Conservation (phyloP, 2,888 invertebrate species). For the Ectemnius lituratus region DNA sequence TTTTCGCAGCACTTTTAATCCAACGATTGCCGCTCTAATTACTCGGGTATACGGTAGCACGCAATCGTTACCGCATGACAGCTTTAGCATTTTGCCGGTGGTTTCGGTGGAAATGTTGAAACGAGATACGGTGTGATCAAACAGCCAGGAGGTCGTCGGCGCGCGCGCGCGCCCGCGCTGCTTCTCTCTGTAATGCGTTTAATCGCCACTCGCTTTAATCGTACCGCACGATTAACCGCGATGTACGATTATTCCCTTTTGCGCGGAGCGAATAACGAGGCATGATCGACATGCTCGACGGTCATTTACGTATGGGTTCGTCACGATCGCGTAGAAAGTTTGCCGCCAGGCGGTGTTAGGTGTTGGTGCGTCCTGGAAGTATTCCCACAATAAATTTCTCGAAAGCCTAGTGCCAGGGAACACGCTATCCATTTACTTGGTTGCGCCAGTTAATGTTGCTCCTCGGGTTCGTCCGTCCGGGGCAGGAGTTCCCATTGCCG, state of each 20-base stretch:
- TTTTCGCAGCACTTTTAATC: too few species aligned
- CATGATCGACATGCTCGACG: too few species aligned
- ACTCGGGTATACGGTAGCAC: conserved; percentile 10
- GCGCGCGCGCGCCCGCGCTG: background rate
- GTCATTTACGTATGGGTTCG: too few species aligned
- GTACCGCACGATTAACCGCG: conserved; percentile 32
- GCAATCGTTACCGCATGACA: conserved; percentile 31
- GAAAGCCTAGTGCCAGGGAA: too few species aligned
- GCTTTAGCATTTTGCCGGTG: conserved; percentile 20
- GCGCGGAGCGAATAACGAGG: conserved; percentile 29
- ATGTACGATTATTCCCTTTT: conserved; percentile 30
- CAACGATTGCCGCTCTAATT: conserved; percentile 2
- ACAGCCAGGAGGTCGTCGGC: background rate
- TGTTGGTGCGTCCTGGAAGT: too few species aligned
- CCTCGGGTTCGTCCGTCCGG: too few species aligned
- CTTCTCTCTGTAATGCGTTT: conserved; percentile 38
- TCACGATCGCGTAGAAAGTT: too few species aligned
- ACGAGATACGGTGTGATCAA: conserved; percentile 3
- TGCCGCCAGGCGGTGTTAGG: too few species aligned
- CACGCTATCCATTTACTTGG: too few species aligned
- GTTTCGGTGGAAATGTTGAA: conserved; percentile 13
- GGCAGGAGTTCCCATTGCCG: conserved; percentile 10
- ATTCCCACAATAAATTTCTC: too few species aligned
- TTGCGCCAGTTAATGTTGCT: too few species aligned
- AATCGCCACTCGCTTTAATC: conserved; percentile 48